Evolutionary conservation across 1,140 invertebrate species (phyloP), one percentile per base, ranked within the genome.

Genomic region (Zelostemma sp.): DNA sequence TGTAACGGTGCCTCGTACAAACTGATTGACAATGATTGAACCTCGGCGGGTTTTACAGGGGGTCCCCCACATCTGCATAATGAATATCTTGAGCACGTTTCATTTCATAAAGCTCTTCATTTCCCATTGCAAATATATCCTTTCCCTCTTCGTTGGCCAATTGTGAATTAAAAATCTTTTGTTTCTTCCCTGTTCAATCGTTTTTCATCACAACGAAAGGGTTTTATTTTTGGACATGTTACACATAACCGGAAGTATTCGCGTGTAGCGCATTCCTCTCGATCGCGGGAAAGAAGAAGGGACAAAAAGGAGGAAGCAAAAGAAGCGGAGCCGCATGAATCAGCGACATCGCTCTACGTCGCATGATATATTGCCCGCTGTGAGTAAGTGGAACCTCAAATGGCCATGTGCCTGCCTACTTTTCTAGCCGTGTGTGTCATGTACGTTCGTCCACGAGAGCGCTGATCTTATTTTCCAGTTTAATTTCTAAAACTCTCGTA

Each of bases 1-100:
- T 49, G 56, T 80, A 80, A 79, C 76, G 73, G 76, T 76, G 63
- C 67, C 63, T 74, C 60, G 69, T 71, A 50, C 68, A 60, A 76
- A 72, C 58, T 76, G 80, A 80, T 80, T 80, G 79, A 80, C 76
- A 79, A 78, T 79, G 78, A 81, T 80, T 79, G 78, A 80, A 74
- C 62, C 61, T 58, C 67, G 59, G 35, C 11, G 9, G 35, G 35
- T 3, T 25, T 11, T n/a, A n/a, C n/a, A n/a, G n/a, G n/a, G 28
- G 28, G 5, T 31, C 28, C 28, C 28, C 28, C 28, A 11, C 28
- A 5, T 31, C 28, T 31, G 28, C 28, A 31, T 31, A 31, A 31
- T 11, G 5, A 31, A 31, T 31, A 5, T 5, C 28, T n/a, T n/a
- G n/a, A n/a, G n/a, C n/a, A n/a, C n/a, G n/a, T n/a, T n/a, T n/a